Conservation (phyloP, 2,113 vertebrate species). For the Anoura caudifer region DNA sequence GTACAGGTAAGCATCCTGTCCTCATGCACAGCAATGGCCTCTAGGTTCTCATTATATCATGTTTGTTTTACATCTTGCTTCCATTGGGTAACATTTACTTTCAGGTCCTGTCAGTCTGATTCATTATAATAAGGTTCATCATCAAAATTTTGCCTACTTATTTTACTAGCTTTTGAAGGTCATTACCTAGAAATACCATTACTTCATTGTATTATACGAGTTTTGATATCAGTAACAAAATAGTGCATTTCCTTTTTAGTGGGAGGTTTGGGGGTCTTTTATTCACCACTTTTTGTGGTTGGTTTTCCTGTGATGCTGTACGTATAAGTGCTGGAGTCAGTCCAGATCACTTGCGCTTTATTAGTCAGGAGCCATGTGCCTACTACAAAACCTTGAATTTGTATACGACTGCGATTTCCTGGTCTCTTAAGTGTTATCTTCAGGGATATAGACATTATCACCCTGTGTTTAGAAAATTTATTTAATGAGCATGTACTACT, state of each 20-base stretch:
- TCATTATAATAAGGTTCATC: not conserved
- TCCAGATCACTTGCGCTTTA: not conserved
- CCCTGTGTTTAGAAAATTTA: conserved; percentile 12
- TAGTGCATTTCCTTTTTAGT: not conserved
- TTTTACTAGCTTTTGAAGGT: not conserved
- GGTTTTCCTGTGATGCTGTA: not conserved
- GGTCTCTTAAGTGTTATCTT: not conserved
- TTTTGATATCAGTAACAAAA: not conserved
- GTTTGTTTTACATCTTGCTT: not conserved
- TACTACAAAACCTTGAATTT: not conserved
- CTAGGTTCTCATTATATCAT: not conserved
- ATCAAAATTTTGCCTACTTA: not conserved
- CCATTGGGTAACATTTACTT: not conserved
- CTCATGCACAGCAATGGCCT: not conserved
- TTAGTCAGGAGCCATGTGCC: not conserved
- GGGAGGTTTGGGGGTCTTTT: not conserved
- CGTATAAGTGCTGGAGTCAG: not conserved
- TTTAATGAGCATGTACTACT: conserved; percentile 40
- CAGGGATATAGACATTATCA: not conserved
- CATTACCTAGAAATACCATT: not conserved
- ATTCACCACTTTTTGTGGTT: not conserved
- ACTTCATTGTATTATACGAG: not conserved
- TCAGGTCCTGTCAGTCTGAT: not conserved
- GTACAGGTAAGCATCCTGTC: not conserved
- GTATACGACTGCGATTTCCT: not conserved